Evolutionary conservation across 2,888 invertebrate species (phyloP).

Genomic region (Pyralis farinalis): DNA sequence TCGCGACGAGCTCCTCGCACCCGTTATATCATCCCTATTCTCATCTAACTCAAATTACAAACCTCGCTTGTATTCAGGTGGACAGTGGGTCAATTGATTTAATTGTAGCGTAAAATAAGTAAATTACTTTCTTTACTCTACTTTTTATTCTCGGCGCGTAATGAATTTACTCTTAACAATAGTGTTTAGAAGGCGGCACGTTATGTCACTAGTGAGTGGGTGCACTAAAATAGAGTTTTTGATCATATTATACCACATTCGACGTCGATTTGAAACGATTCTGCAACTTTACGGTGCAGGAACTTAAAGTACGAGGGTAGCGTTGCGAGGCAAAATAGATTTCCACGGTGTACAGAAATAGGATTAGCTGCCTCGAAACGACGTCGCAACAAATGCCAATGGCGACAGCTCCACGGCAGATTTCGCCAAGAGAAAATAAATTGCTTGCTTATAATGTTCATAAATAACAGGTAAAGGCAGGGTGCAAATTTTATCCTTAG

Average conservation of each 20-base stretch:
- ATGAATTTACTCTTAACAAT: constrained; percentile 25
- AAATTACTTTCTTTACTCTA: constrained; percentile 40
- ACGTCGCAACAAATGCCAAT: constrained; percentile 1
- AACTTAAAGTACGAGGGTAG: constrained; percentile 10
- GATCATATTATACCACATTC: too few species aligned
- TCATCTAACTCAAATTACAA: constrained; percentile 1
- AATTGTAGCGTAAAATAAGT: constrained; percentile 25
- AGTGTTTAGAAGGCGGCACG: constrained; percentile 16
- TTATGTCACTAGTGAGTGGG: constrained; percentile 32
- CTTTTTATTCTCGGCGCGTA: constrained; percentile 31
- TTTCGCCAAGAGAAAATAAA: constrained; percentile 1
- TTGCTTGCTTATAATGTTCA: background rate
- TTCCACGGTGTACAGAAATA: constrained; percentile 22
- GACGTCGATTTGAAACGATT: constrained; percentile 14
- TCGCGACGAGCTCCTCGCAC: constrained; percentile 28
- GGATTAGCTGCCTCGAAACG: background rate
- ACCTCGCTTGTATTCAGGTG: constrained; percentile 1
- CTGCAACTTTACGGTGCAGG: background rate
- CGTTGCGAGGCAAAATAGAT: constrained; percentile 24
- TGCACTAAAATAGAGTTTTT: background rate
- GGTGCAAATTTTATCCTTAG: too few species aligned
- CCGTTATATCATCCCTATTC: constrained; percentile 44
- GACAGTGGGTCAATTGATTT: constrained; percentile 10
- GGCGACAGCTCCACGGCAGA: constrained; percentile 1
- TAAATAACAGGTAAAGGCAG: background rate